Evolutionary conservation across 2,113 vertebrate species (phyloP).

Genomic region (Paracanthobrama guichenoti): DNA sequence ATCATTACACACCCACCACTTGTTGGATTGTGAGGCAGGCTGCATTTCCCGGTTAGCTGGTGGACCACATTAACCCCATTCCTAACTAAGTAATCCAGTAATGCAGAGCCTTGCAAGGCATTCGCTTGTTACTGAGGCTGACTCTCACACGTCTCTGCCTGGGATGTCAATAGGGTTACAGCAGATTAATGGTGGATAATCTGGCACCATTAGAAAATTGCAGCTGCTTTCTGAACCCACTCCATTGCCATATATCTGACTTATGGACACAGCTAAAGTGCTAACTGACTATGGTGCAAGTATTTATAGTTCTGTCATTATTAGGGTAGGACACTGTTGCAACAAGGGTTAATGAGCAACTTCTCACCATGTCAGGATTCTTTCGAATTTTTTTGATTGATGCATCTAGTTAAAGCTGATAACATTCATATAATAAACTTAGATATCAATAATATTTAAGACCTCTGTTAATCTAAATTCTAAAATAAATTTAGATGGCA

Average conservation of each 20-base stretch:
- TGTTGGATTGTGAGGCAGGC: background rate
- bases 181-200: slow-evolving; percentile 52
- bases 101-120: slow-evolving; percentile 24
- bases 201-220: slow-evolving; percentile 38
- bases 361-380: background rate
- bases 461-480: background rate
- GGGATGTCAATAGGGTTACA: slow-evolving; percentile 28
- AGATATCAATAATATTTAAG: background rate
- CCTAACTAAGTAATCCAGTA: slow-evolving; percentile 39
- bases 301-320: slow-evolving; percentile 3
- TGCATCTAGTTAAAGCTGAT: background rate
- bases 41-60: slow-evolving; percentile 10
- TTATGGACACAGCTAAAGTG: slow-evolving; percentile 3
- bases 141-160: slow-evolving; percentile 1
- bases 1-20: slow-evolving; percentile 17
- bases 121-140: slow-evolving; percentile 18
- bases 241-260: background rate
- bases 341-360: slow-evolving; percentile 32
- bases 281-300: background rate
- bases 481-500: background rate
- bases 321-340: slow-evolving; percentile 18
- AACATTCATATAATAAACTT: background rate
- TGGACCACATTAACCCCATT: slow-evolving; percentile 46
- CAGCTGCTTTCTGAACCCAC: slow-evolving; percentile 38
- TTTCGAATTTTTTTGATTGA: too few species aligned